phyloP scores from a whole-genome alignment of 2,888 invertebrate species.

The Colostygia pectinataria region DNA sequence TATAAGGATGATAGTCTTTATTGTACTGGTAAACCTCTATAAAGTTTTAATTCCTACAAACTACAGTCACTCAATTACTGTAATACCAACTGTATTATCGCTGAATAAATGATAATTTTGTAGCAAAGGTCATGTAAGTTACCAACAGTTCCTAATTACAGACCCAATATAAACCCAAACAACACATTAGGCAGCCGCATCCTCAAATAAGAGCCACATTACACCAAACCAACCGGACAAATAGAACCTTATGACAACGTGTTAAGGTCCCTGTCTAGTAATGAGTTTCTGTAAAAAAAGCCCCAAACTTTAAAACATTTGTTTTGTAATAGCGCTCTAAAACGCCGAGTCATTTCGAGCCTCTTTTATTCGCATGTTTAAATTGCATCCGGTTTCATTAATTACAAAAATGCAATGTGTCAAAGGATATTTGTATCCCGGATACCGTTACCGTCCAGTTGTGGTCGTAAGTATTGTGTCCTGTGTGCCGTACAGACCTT shows the following conservation, averaged over 20 bases:
- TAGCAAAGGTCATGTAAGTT: slow-evolving; percentile 4
- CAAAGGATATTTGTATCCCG: too few species aligned
- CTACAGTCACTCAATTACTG: too few species aligned
- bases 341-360: neutral
- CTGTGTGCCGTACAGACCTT: too few species aligned
- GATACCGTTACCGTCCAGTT: too few species aligned
- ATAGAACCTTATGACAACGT: neutral
- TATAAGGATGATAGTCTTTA: too few species aligned
- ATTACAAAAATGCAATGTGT: too few species aligned
- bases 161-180: neutral
- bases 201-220: neutral
- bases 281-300: neutral
- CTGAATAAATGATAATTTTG: slow-evolving; percentile 8
- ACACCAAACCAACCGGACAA: neutral
- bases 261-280: neutral
- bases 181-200: neutral
- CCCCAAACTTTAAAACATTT: slow-evolving; percentile 5
- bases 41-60: too few species aligned
- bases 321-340: neutral
- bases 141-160: slow-evolving; percentile 13
- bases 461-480: too few species aligned
- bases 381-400: too few species aligned
- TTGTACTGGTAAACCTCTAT: too few species aligned
- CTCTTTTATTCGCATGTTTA: too few species aligned
- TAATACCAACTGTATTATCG: neutral